phyloP scores from a whole-genome alignment of 2,797 vertebrate genomes.

The Smutsia gigantea region DNA sequence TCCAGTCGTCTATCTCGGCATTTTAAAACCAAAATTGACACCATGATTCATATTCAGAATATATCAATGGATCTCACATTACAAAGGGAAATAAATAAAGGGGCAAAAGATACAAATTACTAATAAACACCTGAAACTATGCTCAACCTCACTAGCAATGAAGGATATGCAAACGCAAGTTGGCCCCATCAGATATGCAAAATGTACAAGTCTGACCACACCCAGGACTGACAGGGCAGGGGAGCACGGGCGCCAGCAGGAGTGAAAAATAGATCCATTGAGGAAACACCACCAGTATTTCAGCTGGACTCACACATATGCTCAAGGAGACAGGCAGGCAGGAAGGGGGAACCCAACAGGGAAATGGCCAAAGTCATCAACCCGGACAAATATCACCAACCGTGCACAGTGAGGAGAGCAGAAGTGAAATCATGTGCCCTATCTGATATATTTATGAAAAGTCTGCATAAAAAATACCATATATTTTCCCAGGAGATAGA shows the following conservation, averaged over 20 bases:
- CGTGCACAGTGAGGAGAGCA: background rate
- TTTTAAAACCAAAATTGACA: background rate
- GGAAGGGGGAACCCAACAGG: background rate
- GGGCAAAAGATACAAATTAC: background rate
- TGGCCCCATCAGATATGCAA: background rate
- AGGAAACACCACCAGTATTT: background rate
- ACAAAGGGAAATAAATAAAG: background rate
- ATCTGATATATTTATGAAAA: background rate
- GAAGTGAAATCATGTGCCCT: accelerated
- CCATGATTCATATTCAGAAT: background rate
- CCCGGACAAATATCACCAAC: background rate
- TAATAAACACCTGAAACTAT: background rate
- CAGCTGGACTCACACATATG: accelerated
- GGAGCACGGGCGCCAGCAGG: accelerated
- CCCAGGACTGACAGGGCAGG: accelerated
- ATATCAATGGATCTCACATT: no score
- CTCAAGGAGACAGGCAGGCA: background rate
- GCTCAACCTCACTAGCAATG: no score
- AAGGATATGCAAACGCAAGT: background rate
- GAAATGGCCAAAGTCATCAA: background rate
- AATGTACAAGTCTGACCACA: background rate
- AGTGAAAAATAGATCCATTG: background rate
- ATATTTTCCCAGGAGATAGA: background rate
- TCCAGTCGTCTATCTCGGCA: background rate
- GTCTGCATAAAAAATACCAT: no score